Evolutionary conservation across 2,113 vertebrate genomes (phyloP).

Genomic region (Gopherus flavomarginatus): DNA sequence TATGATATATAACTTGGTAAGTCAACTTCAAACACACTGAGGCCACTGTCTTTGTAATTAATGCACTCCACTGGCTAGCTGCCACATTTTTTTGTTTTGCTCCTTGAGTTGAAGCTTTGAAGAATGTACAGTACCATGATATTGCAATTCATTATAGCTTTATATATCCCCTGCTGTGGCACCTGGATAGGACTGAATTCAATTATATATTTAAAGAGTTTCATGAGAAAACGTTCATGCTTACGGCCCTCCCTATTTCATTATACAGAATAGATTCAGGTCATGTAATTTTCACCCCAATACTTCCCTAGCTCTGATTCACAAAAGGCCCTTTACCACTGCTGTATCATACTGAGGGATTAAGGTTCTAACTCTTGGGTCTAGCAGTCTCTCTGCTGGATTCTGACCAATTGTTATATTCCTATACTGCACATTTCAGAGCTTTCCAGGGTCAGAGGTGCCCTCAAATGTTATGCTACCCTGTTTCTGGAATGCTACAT

Average conservation of each 20-base stretch:
- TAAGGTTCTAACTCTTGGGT: background rate
- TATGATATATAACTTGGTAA: background rate
- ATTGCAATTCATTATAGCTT: background rate
- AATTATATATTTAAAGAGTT: background rate
- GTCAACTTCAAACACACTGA: background rate
- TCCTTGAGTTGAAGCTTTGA: background rate
- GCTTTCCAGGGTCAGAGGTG: background rate
- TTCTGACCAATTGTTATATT: background rate
- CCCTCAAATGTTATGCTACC: background rate
- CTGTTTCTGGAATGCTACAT: background rate
- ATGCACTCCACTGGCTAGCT: background rate
- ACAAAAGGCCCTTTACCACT: fast-evolving
- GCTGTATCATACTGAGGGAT: background rate
- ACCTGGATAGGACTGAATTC: background rate
- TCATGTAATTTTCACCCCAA: background rate
- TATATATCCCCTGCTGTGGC: background rate
- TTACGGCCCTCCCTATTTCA: fast-evolving
- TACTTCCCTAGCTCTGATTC: background rate
- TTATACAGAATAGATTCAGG: fast-evolving
- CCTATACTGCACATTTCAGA: background rate
- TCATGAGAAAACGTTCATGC: fast-evolving
- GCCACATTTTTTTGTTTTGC: background rate
- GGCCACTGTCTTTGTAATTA: background rate
- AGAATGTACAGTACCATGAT: background rate
- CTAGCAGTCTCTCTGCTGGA: background rate